Base-by-base conservation (phyloP, 2,797 vertebrate species). In the Takifugu rubripes region DNA sequence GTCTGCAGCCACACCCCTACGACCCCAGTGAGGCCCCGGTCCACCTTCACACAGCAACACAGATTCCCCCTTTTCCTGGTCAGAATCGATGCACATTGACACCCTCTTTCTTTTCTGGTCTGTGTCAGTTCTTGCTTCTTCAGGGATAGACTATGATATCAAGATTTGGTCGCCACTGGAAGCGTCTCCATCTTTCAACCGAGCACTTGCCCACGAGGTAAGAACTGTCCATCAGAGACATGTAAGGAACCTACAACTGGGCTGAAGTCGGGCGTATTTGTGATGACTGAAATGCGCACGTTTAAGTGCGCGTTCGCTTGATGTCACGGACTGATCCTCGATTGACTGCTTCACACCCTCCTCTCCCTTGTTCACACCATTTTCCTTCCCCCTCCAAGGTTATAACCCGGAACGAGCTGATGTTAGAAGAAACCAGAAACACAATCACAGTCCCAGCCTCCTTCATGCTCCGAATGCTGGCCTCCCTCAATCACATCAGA, bases 361-460 rank as follows among this genome's bases (percentile, higher is more conserved):
- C 42, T 24, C 10, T 17, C n/a, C 25, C 12, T 26, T 21, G 16
- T n/a, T 59, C 31, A 14, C 10, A 3, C 25, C 21, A 21, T 49
- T 49, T 29, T 45, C 46, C n/a, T 77, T 29, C 21, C 59, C 7
- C 46, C 51, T 71, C 0, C 3, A 73, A 99, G 97, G 96, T 99
- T 54, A 99, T 99, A 83, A 94, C 94, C 69, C 94, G 97, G 33
- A 99, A 99, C 53, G 97, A 99, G 77, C 86, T 99, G 77, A 99
- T 99, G 97, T 84, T 98, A 72, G 97, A 99, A 71, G 97, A 99
- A 84, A 98, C 97, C 0, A 93, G 97, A 82, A 99, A 99, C 86
- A 99, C 97, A 69, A 98, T 99, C 75, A 99, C 97, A 17, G 97
- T 99, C 61, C 97, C 97, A 25, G 97, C 97, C 56, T 99, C 97